These are phyloP conservation scores for Acanthisitta chloris DNA, from an alignment of 2,113 vertebrate genomes.

Conservation along the genomic window DNA sequence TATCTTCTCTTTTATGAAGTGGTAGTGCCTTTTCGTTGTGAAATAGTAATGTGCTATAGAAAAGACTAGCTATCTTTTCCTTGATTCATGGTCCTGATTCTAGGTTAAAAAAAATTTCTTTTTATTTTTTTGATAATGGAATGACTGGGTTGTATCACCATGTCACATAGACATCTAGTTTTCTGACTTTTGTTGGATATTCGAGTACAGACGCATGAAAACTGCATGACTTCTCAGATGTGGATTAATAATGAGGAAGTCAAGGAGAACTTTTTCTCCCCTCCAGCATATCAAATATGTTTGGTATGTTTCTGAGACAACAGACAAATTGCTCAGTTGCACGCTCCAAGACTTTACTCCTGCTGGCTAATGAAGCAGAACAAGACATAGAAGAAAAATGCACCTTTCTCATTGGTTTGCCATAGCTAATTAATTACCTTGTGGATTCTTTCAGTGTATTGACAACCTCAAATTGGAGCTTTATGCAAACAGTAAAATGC, in stretches of 20 bases:
- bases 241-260: neutral
- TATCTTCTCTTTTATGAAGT: slow-evolving; percentile 25
- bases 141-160: neutral
- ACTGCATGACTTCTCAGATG: neutral
- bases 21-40: neutral
- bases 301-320: slow-evolving; percentile 23
- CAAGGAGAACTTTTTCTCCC: neutral
- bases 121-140: neutral
- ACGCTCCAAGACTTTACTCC: neutral
- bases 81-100: neutral
- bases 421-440: slow-evolving; percentile 3
- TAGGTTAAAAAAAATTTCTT: neutral
- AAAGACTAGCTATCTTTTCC: neutral
- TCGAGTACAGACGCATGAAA: neutral
- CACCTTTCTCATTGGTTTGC: slow-evolving; percentile 30
- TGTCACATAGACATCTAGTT: neutral
- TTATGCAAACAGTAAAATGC: neutral
- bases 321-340: slow-evolving; percentile 35
- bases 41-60: neutral
- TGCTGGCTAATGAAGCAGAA: slow-evolving; percentile 45
- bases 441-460: neutral
- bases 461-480: neutral
- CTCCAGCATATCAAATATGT: neutral
- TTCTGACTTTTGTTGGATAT: neutral
- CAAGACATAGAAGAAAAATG: slow-evolving; percentile 22